These are phyloP conservation scores for Philotrypesis tridentata DNA, from an alignment of 1,140 invertebrate species.

Conservation along the genomic window DNA sequence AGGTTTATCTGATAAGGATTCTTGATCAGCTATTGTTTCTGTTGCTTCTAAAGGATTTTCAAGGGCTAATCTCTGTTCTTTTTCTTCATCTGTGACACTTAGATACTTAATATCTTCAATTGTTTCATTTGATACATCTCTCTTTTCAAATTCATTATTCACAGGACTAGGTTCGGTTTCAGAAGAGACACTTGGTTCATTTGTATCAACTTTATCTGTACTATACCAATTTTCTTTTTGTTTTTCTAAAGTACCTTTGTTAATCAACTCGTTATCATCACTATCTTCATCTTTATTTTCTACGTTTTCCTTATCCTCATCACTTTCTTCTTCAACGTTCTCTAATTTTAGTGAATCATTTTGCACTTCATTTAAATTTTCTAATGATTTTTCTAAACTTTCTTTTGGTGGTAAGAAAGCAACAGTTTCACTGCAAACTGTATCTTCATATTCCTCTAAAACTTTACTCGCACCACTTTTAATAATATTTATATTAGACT, in stretches of 20 bases:
- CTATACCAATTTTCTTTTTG: slow-evolving; percentile 47
- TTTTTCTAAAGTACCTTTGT: neutral
- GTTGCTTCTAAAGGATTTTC: slow-evolving; percentile 64
- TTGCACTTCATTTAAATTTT: slow-evolving; percentile 69
- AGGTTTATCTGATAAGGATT: slow-evolving; percentile 79
- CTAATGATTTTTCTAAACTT: slow-evolving; percentile 79
- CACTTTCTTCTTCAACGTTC: slow-evolving; percentile 47
- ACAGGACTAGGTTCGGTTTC: slow-evolving; percentile 36
- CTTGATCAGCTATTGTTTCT: slow-evolving; percentile 64
- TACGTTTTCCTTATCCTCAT: slow-evolving; percentile 66
- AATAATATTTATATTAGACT: slow-evolving; percentile 83
- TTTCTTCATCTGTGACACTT: slow-evolving; percentile 96
- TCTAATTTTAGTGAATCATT: slow-evolving; percentile 44
- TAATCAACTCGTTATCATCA: neutral
- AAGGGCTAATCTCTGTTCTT: slow-evolving; percentile 81
- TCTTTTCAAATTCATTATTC: slow-evolving; percentile 42
- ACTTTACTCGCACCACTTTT: slow-evolving; percentile 82
- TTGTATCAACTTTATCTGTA: slow-evolving; percentile 66
- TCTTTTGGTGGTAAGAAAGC: slow-evolving; percentile 76
- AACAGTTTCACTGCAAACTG: slow-evolving; percentile 62
- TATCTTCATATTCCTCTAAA: slow-evolving; percentile 82
- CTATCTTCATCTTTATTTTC: slow-evolving; percentile 58
- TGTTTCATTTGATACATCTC: slow-evolving; percentile 48
- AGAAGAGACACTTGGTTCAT: slow-evolving; percentile 53
- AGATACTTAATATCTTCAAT: slow-evolving; percentile 65